A percentile compares a stretch with the other conserved stretches of the same genome.
Conservation (phyloP, 2,888 invertebrate species). For the Aproaerema taeniolella region DNA sequence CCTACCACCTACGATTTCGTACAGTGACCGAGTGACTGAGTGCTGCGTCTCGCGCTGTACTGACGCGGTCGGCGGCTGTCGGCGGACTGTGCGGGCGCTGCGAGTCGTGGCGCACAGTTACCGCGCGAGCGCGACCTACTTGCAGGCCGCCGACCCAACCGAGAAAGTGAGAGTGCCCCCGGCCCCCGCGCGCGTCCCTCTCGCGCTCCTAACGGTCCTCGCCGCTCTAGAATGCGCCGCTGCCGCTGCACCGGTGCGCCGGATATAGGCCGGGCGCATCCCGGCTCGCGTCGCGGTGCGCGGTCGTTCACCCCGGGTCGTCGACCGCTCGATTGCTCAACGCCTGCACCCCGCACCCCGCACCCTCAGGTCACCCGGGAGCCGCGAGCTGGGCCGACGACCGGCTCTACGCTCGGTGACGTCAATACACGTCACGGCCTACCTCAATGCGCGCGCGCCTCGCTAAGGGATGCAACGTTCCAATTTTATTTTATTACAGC, state of each 20-base stretch:
- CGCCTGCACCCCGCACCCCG: conserved; percentile 39
- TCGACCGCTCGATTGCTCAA: conserved; percentile 74
- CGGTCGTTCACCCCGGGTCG: conserved; percentile 73
- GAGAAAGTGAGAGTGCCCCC: conserved; percentile 78
- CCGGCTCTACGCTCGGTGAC: conserved; percentile 62
- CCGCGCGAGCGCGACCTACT: conserved; percentile 87
- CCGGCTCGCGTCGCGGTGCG: conserved; percentile 70
- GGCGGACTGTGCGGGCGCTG: conserved; percentile 69
- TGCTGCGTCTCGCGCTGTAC: conserved; percentile 57
- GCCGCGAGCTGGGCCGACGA: conserved; percentile 46
- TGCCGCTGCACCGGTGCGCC: conserved; percentile 74
- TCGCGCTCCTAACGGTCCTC: conserved; percentile 72
- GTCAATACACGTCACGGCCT: conserved; percentile 75
- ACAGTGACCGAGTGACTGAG: conserved; percentile 43
- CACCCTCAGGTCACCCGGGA: conserved; percentile 48
- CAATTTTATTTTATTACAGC: conserved; percentile 51
- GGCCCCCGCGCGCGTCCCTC: conserved; percentile 47
- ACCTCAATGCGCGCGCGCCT: conserved; percentile 77
- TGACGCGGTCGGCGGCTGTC: conserved; percentile 79
- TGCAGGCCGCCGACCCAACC: conserved; percentile 85
- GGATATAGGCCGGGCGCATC: conserved; percentile 78
- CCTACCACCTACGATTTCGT: conserved; percentile 31
- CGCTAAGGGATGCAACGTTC: conserved; percentile 65
- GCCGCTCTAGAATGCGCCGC: conserved; percentile 76
- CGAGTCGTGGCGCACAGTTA: conserved; percentile 79